Conservation (phyloP, 2,113 vertebrate species). For the Chaenogobius annularis region DNA sequence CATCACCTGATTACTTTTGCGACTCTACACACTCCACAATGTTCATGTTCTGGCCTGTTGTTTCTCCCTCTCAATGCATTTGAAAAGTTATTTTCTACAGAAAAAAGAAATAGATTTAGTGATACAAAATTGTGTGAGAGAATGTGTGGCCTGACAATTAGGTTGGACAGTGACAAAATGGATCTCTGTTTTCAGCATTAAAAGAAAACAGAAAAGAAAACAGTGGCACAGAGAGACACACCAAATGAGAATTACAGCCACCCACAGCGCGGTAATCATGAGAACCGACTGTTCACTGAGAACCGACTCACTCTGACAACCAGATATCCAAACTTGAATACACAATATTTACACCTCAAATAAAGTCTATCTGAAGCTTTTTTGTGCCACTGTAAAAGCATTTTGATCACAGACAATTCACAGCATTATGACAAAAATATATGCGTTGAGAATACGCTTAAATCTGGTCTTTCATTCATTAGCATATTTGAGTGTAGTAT, state of each 20-base stretch:
- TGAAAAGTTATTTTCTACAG: not conserved
- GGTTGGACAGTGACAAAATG: slow-evolving; percentile 29
- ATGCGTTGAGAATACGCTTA: too few species aligned
- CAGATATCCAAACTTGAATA: not conserved
- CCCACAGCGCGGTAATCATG: not conserved
- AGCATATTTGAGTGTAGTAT: not conserved
- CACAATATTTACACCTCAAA: not conserved
- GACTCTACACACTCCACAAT: too few species aligned
- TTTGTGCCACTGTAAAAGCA: not conserved
- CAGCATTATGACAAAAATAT: too few species aligned
- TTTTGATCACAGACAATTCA: not conserved
- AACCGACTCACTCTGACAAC: not conserved
- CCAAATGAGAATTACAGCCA: not conserved
- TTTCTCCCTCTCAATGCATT: not conserved
- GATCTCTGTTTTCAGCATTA: slow-evolving; percentile 40
- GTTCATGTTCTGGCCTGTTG: too few species aligned
- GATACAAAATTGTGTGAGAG: not conserved
- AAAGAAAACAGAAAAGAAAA: slow-evolving; percentile 9
- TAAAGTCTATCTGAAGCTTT: too few species aligned
- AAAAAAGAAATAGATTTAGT: not conserved
- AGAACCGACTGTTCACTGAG: too few species aligned
- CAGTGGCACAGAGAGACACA: slow-evolving; percentile 9
- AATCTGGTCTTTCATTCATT: too few species aligned
- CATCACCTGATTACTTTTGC: too few species aligned
- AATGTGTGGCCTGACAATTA: slow-evolving; percentile 18